phyloP scores from a whole-genome alignment of 2,888 invertebrate genomes.

The Acleris laterana region DNA sequence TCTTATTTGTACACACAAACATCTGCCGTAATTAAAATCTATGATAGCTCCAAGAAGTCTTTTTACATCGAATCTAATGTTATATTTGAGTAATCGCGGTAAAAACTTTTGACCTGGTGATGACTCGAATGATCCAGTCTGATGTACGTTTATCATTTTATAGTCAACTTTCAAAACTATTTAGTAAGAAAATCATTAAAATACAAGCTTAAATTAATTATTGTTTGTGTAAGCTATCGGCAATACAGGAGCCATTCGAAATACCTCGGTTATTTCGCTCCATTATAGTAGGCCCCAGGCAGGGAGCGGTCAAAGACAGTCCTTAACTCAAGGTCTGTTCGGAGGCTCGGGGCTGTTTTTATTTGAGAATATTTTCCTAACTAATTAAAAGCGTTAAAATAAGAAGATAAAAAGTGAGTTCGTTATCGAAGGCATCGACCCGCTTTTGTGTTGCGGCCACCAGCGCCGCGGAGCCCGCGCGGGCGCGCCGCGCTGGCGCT shows the following conservation, averaged over 20 bases:
- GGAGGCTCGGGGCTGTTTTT: conserved; percentile 72
- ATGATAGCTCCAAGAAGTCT: conserved; percentile 1
- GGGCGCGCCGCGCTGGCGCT: conserved; percentile 58
- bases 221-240: conserved; percentile 62
- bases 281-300: conserved; percentile 71
- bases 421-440: conserved; percentile 83
- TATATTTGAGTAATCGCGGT: neutral
- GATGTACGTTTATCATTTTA: conserved; percentile 42
- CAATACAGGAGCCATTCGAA: conserved; percentile 75
- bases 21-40: conserved; percentile 9
- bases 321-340: conserved; percentile 58
- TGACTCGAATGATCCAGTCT: neutral
- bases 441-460: conserved; percentile 80
- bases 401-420: conserved; percentile 80
- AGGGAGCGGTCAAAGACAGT: conserved; percentile 71
- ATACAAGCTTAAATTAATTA: conserved; percentile 61
- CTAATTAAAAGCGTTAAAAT: conserved; percentile 84
- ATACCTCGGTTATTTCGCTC: conserved; percentile 64
- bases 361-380: conserved; percentile 84
- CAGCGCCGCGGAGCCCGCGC: conserved; percentile 57
- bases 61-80: conserved; percentile 12
- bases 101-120: conserved; percentile 10
- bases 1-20: conserved; percentile 3
- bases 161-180: conserved; percentile 45
- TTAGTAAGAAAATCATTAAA: conserved; percentile 60